Evolutionary conservation across 2,797 vertebrate genomes (phyloP), one percentile per base, ranked within the genome.

Genomic region (Amazonetta brasiliensis): DNA sequence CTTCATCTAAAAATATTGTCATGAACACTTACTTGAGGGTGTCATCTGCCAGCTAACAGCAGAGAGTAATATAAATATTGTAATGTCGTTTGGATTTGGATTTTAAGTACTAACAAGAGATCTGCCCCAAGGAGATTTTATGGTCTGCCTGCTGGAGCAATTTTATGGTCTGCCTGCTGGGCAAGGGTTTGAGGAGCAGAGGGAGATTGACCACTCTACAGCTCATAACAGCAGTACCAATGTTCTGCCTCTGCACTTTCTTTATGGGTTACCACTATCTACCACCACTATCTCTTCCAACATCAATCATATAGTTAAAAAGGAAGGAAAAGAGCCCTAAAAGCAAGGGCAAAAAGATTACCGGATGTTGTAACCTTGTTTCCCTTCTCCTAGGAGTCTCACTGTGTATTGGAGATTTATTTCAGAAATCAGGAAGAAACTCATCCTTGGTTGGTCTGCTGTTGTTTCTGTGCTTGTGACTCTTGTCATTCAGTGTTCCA

Each of bases 81-180:
- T 31, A 81, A 83, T 84, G 22, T 84, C 55, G 33, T 78, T 87
- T 89, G 68, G 16, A 17, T 89, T 94, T 92, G 35, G 69, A 15
- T 89, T 75, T 88, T 60, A 81, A 75, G 54, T 62, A 9, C 19
- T 35, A 26, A 86, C 33, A 84, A 25, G 18, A 73, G 16, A 5
- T 55, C 28, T 31, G 17, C 54, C 3, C 44, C 3, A n/a, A 26
- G 11, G 12, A 77, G 50, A 33, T 43, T 50, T 66, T 73, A 33
- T 50, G 22, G 5, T 87, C 18, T 56, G 11, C 16, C 50, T 59
- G 13, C 23, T 80, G 68, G 20, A 88, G 17, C 41, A 73, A 21
- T 43, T 50, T 66, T 69, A 33, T 50, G 22, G 5, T 87, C 18
- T 56, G 13, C 16, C 50, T 60, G 13, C n/a, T 80, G 69, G 20